These are phyloP conservation scores for Tetrao urogallus DNA, from an alignment of 2,113 vertebrate species.

Conservation along the genomic window DNA sequence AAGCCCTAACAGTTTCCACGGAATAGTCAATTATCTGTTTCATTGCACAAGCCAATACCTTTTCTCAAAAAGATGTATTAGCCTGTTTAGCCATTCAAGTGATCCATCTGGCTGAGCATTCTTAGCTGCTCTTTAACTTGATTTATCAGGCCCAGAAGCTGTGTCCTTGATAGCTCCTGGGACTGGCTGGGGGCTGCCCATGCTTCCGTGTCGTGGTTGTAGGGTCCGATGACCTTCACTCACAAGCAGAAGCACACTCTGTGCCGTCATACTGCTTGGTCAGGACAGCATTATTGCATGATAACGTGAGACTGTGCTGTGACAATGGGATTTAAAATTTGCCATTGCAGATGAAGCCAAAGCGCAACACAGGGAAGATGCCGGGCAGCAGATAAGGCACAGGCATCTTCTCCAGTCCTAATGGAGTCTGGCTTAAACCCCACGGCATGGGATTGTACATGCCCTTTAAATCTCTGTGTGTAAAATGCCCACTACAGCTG, in stretches of 20 bases:
- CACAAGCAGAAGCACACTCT: background rate
- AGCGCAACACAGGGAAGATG: background rate
- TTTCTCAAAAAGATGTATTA: constrained; percentile 76
- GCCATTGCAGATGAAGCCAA: background rate
- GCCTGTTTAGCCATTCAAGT: constrained; percentile 75
- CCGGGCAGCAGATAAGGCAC: background rate
- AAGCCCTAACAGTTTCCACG: constrained; percentile 51
- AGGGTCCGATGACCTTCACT: constrained; percentile 46
- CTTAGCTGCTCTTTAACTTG: constrained; percentile 68
- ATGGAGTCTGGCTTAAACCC: constrained; percentile 20
- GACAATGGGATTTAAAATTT: background rate
- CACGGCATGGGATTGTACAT: background rate
- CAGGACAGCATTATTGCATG: background rate
- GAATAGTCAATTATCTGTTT: constrained; percentile 79
- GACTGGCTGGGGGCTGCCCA: background rate
- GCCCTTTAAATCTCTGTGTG: background rate
- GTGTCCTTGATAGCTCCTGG: constrained; percentile 66
- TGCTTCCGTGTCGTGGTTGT: background rate
- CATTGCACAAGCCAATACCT: constrained; percentile 76
- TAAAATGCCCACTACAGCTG: background rate
- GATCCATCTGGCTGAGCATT: constrained; percentile 75
- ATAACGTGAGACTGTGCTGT: background rate
- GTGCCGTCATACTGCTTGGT: background rate
- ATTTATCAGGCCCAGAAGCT: constrained; percentile 70
- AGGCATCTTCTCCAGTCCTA: background rate